These are phyloP conservation scores for Polydrusus cervinus DNA, from an alignment of 2,888 invertebrate genomes.

Conservation along the genomic window DNA sequence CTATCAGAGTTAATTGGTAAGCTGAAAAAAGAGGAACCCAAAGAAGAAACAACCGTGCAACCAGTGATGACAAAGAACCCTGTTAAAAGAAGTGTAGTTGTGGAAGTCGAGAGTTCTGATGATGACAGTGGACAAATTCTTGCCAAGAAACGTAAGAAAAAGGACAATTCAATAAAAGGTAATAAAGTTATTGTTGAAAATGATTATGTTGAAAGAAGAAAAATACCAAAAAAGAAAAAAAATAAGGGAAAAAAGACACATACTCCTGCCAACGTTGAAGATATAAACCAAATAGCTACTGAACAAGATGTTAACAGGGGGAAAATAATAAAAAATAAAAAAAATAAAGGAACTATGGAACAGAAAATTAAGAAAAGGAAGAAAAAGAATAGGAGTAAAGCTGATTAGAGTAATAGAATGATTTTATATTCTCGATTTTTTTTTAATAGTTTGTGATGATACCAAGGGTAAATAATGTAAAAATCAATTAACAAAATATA, in stretches of 20 bases:
- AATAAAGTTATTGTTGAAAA: neutral
- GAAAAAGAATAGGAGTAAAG: conserved; percentile 23
- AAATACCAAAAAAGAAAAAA: neutral
- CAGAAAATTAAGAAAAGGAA: conserved; percentile 17
- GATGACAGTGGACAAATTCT: conserved; percentile 64
- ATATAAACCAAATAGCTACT: neutral
- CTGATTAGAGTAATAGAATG: neutral
- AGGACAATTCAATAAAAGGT: neutral
- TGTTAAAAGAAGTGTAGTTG: conserved; percentile 53
- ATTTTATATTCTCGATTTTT: no score
- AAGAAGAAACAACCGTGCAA: conserved; percentile 50
- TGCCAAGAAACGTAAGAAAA: neutral
- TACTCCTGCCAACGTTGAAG: neutral
- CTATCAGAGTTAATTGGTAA: conserved; percentile 71
- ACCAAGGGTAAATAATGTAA: neutral
- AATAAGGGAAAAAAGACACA: neutral
- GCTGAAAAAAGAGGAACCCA: conserved; percentile 60
- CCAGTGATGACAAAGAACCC: conserved; percentile 30
- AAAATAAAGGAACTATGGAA: conserved; percentile 52
- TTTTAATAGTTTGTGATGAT: no score
- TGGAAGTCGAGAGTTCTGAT: conserved; percentile 60
- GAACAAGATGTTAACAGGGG: neutral
- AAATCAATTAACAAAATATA: neutral
- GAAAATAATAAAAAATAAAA: conserved; percentile 4
- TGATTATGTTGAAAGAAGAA: neutral